Evolutionary conservation across 2,888 invertebrate genomes (phyloP).

Genomic region (Pyrrhia umbra): DNA sequence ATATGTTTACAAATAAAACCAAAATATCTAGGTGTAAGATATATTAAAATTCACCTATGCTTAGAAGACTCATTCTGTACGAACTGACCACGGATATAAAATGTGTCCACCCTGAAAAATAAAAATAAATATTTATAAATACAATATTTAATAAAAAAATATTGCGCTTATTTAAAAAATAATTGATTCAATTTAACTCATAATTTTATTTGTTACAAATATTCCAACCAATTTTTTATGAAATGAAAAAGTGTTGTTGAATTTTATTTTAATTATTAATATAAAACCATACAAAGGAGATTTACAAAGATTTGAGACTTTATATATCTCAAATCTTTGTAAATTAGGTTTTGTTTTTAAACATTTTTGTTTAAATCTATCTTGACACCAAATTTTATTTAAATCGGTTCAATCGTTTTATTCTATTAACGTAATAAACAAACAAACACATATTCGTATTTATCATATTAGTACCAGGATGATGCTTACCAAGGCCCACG

Average conservation of each 20-base stretch:
- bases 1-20: neutral
- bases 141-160: neutral
- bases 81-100: conserved; percentile 62
- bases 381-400: no score
- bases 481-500: conserved; percentile 52
- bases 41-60: conserved; percentile 32
- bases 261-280: conserved; percentile 8
- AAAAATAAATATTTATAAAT: conserved; percentile 1
- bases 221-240: no score
- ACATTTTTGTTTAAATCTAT: no score
- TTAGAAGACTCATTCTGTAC: conserved; percentile 54
- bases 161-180: neutral
- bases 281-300: conserved; percentile 11
- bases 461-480: no score
- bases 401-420: no score
- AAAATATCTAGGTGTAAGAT: conserved; percentile 6
- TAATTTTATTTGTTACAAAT: no score
- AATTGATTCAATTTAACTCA: no score
- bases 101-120: conserved; percentile 64
- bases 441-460: no score
- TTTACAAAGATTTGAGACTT: no score
- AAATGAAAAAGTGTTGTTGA: neutral
- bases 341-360: no score
- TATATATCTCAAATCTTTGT: no score
- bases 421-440: no score